phyloP scores from a whole-genome alignment of 2,888 invertebrate genomes.

The Macaria liturata region DNA sequence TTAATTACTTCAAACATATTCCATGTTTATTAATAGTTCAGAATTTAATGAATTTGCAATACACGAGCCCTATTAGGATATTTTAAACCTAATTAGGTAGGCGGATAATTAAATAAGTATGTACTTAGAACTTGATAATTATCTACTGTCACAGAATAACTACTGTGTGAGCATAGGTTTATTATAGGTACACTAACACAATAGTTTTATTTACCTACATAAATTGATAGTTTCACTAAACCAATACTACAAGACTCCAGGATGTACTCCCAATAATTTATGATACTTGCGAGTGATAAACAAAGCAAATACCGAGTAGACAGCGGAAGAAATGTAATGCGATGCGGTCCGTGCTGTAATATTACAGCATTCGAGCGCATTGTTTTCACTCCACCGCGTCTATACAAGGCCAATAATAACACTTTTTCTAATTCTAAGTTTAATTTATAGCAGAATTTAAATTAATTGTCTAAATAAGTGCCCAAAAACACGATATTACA shows the following conservation, averaged over 20 bases:
- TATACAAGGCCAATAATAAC: not conserved
- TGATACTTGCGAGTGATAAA: conserved; percentile 12
- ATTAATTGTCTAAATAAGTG: not conserved
- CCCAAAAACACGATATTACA: not conserved
- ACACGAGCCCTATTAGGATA: too few relatives aligned
- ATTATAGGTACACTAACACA: too few relatives aligned
- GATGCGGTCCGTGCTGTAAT: conserved; percentile 6
- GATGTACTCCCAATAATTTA: conserved; percentile 15
- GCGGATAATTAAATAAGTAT: too few relatives aligned
- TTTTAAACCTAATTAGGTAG: too few relatives aligned
- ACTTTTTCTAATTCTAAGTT: not conserved
- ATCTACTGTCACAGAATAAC: too few relatives aligned
- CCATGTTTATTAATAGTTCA: too few relatives aligned
- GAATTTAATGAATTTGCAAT: too few relatives aligned
- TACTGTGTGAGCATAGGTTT: too few relatives aligned
- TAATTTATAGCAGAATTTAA: not conserved
- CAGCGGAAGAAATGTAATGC: conserved; percentile 9
- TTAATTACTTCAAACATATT: too few relatives aligned
- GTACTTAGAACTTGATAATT: too few relatives aligned
- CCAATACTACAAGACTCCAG: conserved; percentile 1
- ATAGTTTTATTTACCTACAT: too few relatives aligned
- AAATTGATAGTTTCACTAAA: not conserved
- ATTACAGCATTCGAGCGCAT: not conserved
- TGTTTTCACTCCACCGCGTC: not conserved
- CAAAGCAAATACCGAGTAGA: conserved; percentile 18